A percentile compares a stretch with the other conserved stretches of the same genome.
These are phyloP conservation scores for Pterobdella sp. DNA, from an alignment of 2,888 invertebrate genomes.

Conservation along the genomic window DNA sequence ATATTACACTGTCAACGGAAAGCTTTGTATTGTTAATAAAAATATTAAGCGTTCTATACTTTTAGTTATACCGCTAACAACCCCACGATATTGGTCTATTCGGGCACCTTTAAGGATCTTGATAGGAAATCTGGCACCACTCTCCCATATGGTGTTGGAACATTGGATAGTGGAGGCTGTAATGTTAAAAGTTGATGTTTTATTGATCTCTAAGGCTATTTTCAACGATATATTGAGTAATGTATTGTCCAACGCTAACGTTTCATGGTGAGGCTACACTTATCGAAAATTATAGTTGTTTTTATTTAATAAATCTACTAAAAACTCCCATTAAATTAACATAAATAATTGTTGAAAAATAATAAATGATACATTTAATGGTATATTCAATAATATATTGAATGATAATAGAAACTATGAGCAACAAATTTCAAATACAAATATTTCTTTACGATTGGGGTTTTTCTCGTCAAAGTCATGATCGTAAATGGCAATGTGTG, in stretches of 20 bases:
- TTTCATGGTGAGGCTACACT: too few species aligned
- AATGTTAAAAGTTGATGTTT: too few species aligned
- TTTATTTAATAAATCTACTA: too few species aligned
- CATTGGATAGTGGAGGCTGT: constrained; percentile 44
- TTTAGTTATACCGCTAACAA: not conserved
- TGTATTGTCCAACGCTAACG: too few species aligned
- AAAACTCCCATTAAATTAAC: too few species aligned
- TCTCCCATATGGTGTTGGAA: constrained; percentile 46
- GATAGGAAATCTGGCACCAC: constrained; percentile 47
- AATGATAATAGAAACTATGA: not conserved
- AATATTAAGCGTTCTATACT: not conserved
- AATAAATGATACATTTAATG: not conserved
- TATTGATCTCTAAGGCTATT: too few species aligned
- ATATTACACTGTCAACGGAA: not conserved
- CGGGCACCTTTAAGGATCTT: constrained; percentile 46
- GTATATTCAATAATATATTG: not conserved
- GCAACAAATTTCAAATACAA: not conserved
- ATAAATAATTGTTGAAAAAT: too few species aligned
- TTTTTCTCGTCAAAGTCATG: constrained; percentile 41
- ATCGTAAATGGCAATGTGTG: constrained; percentile 50
- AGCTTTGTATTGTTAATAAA: not conserved
- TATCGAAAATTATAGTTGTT: too few species aligned
- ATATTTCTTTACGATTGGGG: not conserved
- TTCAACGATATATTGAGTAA: too few species aligned
- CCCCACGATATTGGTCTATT: not conserved